Conservation (phyloP, 1,140 invertebrate genomes). For the Berghia stephanieae region DNA sequence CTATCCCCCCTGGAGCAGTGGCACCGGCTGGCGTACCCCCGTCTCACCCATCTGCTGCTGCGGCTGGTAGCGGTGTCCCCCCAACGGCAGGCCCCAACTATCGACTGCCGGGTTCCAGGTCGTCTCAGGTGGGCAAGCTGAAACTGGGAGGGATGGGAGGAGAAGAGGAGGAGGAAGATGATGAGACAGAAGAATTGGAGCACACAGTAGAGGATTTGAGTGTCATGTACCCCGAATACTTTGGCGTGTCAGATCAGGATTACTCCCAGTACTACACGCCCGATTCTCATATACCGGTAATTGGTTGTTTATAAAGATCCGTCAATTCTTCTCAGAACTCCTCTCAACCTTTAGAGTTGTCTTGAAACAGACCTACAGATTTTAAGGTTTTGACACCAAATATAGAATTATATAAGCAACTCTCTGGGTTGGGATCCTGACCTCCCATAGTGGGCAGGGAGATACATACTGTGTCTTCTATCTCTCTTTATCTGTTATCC, state of each 20-base stretch:
- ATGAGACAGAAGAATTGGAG: no score
- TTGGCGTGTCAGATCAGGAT: constrained; percentile 43
- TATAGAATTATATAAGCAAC: no score
- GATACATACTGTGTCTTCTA: no score
- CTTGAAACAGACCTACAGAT: no score
- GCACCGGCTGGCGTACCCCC: no score
- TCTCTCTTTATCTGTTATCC: no score
- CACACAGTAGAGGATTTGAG: constrained; percentile 53
- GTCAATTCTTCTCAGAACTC: no score
- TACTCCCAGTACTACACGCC: constrained; percentile 34
- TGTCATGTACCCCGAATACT: constrained; percentile 48
- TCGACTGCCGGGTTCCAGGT: constrained; percentile 36
- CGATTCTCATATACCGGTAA: constrained; percentile 44
- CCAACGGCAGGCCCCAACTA: constrained; percentile 20
- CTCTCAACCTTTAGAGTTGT: neutral
- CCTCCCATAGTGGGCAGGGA: no score
- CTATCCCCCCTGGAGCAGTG: constrained; percentile 41
- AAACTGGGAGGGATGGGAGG: constrained; percentile 40
- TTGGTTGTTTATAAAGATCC: neutral
- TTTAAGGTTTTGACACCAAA: no score
- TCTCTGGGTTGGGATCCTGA: no score
- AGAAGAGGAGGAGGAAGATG: constrained; percentile 40
- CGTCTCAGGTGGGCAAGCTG: constrained; percentile 29
- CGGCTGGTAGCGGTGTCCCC: no score
- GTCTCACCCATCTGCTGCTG: no score